These are phyloP conservation scores for Ciconia boyciana DNA, from an alignment of 2,113 vertebrate genomes.

Conservation along the genomic window DNA sequence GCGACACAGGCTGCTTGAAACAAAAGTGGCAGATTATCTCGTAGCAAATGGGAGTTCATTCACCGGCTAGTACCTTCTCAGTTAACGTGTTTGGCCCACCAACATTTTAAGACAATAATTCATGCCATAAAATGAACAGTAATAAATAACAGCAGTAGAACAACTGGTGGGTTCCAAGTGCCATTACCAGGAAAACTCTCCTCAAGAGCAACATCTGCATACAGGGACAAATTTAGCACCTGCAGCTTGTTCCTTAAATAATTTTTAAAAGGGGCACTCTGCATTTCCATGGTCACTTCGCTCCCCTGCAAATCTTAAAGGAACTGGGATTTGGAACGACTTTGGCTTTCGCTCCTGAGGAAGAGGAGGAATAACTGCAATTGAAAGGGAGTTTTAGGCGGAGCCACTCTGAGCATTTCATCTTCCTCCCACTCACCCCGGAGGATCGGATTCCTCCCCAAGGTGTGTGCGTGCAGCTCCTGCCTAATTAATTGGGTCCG, in stretches of 20 bases:
- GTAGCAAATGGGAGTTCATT: not conserved
- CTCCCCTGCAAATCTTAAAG: not conserved
- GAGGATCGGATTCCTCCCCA: not conserved
- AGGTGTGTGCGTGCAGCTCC: not conserved
- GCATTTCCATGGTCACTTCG: not conserved
- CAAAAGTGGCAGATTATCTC: not conserved
- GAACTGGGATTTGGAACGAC: not conserved
- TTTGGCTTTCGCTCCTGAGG: not conserved
- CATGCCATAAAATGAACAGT: not conserved
- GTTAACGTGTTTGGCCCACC: not conserved
- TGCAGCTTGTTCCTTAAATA: not conserved
- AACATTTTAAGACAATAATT: not conserved
- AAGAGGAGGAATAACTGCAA: not conserved
- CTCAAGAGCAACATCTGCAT: not conserved
- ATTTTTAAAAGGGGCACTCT: not conserved
- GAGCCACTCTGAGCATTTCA: not conserved
- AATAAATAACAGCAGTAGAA: not conserved
- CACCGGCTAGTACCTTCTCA: not conserved
- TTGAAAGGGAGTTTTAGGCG: not conserved
- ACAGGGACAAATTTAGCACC: not conserved
- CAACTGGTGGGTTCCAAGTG: not conserved
- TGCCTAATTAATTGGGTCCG: not conserved
- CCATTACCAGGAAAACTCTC: not conserved
- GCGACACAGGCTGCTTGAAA: not conserved
- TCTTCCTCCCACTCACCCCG: not conserved